Conservation (phyloP, 2,888 invertebrate species). For the Phortica okadai region DNA sequence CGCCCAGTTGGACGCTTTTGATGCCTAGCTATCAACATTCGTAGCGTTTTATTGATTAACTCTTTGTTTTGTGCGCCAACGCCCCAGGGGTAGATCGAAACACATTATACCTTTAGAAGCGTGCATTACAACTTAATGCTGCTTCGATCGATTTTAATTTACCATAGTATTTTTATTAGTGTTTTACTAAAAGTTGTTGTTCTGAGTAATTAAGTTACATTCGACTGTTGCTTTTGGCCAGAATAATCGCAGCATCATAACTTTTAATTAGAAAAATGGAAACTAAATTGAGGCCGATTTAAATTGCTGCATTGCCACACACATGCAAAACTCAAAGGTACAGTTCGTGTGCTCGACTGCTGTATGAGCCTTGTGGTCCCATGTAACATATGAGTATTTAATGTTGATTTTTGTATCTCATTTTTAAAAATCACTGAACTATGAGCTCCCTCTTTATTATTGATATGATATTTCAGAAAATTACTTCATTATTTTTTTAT, state of each 20-base stretch:
- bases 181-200: background rate
- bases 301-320: background rate
- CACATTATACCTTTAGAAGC: background rate
- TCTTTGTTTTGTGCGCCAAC: conserved; percentile 42
- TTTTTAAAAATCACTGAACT: no score
- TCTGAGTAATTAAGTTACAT: conserved; percentile 30
- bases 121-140: conserved; percentile 14
- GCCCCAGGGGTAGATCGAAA: conserved; percentile 24
- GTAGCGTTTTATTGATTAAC: conserved; percentile 62
- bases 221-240: conserved; percentile 9
- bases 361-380: no score
- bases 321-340: no score
- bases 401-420: no score
- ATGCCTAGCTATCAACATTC: conserved; percentile 29
- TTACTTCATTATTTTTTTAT: no score
- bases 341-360: no score
- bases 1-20: conserved; percentile 64
- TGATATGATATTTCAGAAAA: no score
- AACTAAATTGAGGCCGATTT: background rate
- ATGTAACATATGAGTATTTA: no score
- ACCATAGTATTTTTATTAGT: background rate
- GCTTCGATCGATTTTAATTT: background rate
- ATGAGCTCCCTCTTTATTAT: no score
- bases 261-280: conserved; percentile 28
- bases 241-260: conserved; percentile 33